A percentile compares a stretch with the other conserved stretches of the same genome.
Evolutionary conservation across 2,113 vertebrate genomes (phyloP).

Genomic region (Neolamprologus ventralis): DNA sequence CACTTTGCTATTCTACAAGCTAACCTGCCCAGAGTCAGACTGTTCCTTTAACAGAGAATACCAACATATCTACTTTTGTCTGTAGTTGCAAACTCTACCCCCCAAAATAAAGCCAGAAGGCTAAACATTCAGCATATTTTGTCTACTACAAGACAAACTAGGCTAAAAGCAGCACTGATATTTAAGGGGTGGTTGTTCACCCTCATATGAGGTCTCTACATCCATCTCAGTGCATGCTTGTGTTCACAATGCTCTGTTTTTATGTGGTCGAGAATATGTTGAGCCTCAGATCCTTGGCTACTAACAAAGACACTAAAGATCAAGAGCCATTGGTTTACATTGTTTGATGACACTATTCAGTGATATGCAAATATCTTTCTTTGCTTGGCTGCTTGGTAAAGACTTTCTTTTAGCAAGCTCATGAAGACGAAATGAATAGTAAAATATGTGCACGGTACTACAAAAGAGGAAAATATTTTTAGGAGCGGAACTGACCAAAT

Average conservation of each 20-base stretch:
- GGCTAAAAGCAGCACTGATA: constrained; percentile 15
- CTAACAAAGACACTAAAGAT: constrained; percentile 33
- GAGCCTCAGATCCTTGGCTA: constrained; percentile 15
- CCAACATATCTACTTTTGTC: neutral
- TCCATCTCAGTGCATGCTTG: neutral
- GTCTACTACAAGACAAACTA: neutral
- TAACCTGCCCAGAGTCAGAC: neutral
- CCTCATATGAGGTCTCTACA: neutral
- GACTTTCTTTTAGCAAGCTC: neutral
- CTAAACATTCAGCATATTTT: constrained; percentile 31
- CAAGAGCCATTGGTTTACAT: constrained; percentile 32
- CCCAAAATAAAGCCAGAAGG: constrained; percentile 15
- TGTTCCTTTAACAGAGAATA: neutral
- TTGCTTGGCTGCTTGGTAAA: neutral
- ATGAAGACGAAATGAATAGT: neutral
- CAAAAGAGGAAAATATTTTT: neutral
- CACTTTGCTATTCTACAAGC: neutral
- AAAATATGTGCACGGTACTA: neutral
- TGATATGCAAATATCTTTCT: constrained; percentile 34
- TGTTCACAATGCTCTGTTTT: neutral
- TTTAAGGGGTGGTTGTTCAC: neutral
- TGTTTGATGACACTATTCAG: constrained; percentile 26
- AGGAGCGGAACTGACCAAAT: neutral
- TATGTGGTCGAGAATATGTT: neutral
- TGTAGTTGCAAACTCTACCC: neutral